Base-by-base conservation (phyloP, 2,113 vertebrate species). In the Pygoscelis adeliae region DNA sequence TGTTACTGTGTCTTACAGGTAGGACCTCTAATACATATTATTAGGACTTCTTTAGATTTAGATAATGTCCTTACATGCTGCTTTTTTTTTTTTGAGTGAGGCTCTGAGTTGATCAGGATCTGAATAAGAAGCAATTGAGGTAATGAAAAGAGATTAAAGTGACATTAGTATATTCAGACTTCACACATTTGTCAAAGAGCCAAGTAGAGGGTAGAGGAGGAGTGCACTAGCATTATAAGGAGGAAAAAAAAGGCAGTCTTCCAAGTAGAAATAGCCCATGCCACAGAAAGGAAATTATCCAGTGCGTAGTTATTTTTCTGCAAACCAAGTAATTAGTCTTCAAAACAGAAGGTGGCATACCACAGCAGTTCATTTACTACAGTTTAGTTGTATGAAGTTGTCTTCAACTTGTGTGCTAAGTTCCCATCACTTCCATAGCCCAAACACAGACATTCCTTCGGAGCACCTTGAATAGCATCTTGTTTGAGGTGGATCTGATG, bases 1-100 rank as follows among this genome's bases (percentile, higher is more conserved):
- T 94, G 62, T 78, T 95, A 84, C 47, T 87, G 42, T 84, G 32
- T 94, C 69, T 71, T 81, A 74, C 61, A 91, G 81, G 77, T 87
- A 87, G 92, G 87, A 89, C 21, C 34, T 89, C 30, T 70, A 30
- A 69, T 66, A 46, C 2, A 3, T 65, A 25, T 14, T 59, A 46
- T 13, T 56, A 81, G 72, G 77, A 58, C 15, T 81, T 81, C 6
- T n/a, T 5, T 74, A 87, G 22, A 50, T 78, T 69, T 77, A 76
- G 36, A 32, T 87, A 6, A n/a, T 74, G 42, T 70, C 36, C 55
- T 16, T 93, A 40, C 5, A 5, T 71, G 25, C 34, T 74, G 23
- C 15, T 22, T 18, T 23, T 83, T 36, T 52, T 22, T 26, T 67
- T 84, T 67, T 62, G 4, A 18, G 5, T 25, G 13, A 90, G 34